Evolutionary conservation across 2,113 vertebrate genomes (phyloP).

Genomic region (Athene noctua): DNA sequence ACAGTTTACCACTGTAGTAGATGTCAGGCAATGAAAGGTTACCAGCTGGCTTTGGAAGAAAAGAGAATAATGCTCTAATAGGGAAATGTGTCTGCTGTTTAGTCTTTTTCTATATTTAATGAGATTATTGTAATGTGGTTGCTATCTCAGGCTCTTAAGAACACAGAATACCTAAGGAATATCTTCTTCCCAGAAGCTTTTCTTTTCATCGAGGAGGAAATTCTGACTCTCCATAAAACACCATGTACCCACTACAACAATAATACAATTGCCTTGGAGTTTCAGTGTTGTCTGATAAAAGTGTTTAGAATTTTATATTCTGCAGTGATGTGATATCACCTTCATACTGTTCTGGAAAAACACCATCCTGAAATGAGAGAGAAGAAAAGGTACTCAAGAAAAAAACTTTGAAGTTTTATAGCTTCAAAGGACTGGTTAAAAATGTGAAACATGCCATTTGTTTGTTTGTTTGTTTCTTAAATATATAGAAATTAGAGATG

Average conservation of each 20-base stretch:
- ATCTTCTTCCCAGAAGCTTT: neutral
- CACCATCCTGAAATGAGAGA: neutral
- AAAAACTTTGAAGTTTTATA: neutral
- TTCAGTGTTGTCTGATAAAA: neutral
- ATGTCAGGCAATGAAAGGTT: constrained; percentile 53
- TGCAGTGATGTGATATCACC: neutral
- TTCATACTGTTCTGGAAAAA: neutral
- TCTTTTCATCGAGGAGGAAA: neutral
- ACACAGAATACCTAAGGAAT: neutral
- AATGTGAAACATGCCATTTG: neutral
- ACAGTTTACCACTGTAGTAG: neutral
- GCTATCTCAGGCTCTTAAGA: neutral
- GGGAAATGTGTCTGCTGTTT: constrained; percentile 36
- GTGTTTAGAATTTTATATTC: neutral
- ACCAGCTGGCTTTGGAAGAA: constrained; percentile 25
- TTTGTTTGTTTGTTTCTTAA: neutral
- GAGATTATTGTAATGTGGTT: constrained; percentile 41
- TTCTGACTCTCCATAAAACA: neutral
- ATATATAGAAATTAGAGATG: neutral
- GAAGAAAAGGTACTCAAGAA: neutral
- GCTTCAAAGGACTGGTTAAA: neutral
- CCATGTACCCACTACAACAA: neutral
- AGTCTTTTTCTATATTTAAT: constrained; percentile 60
- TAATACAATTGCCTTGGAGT: neutral
- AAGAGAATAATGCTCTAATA: constrained; percentile 28